Conservation (phyloP, 2,113 vertebrate genomes). For the Microcebus ravelobensis region DNA sequence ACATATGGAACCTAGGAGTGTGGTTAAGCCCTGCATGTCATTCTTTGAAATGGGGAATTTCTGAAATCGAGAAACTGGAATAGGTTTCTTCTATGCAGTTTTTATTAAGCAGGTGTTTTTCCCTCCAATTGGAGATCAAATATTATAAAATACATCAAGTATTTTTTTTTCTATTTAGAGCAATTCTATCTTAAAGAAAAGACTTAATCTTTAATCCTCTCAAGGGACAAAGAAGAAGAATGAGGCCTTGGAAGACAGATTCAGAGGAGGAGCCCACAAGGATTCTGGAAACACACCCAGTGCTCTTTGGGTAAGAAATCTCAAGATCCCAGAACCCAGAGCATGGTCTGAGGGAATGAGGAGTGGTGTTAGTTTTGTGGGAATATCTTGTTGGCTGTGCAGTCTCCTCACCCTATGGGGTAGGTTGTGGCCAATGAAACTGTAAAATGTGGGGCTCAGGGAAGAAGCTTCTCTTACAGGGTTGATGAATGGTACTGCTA, state of each 20-base stretch:
- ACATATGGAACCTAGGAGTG: neutral
- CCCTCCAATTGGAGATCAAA: neutral
- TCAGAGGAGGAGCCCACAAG: neutral
- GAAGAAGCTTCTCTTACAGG: neutral
- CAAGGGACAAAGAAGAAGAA: neutral
- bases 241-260: neutral
- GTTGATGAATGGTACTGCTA: neutral
- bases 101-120: neutral
- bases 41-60: neutral
- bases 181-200: neutral
- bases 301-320: neutral
- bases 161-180: neutral
- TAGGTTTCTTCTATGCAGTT: neutral
- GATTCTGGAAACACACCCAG: neutral
- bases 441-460: neutral
- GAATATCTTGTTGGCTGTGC: rapidly evolving
- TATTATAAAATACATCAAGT: neutral
- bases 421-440: neutral
- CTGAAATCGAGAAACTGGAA: neutral
- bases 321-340: neutral
- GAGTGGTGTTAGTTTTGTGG: neutral
- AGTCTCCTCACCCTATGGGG: neutral
- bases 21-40: neutral
- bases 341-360: rapidly evolving
- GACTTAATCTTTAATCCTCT: neutral